A percentile compares a stretch with the other conserved stretches of the same genome.
Conservation (phyloP, 1,140 invertebrate species). For the Drosophila micromelanica region DNA sequence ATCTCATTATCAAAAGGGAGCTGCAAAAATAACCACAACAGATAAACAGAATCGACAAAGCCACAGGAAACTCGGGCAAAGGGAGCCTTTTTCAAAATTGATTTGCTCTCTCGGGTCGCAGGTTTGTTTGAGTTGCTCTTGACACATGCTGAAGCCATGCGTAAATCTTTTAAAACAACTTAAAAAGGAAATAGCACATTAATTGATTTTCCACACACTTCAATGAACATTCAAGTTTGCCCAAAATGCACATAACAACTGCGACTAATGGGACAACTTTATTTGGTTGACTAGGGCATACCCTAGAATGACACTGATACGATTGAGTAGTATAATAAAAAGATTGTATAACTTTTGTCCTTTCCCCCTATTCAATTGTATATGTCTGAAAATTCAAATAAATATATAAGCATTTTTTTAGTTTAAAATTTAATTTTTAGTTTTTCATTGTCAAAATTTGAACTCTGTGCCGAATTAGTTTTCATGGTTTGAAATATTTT, state of each 20-base stretch:
- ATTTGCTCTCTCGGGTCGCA: slow-evolving; percentile 60
- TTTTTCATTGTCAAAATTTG: no score
- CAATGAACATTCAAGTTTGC: slow-evolving; percentile 47
- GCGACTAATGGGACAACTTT: neutral
- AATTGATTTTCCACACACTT: slow-evolving; percentile 72
- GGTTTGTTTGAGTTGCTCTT: slow-evolving; percentile 75
- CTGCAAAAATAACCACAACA: slow-evolving; percentile 46
- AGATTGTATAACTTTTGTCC: no score
- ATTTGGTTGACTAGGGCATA: neutral
- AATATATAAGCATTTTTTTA: no score
- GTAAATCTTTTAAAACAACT: slow-evolving; percentile 71
- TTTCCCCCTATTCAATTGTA: no score
- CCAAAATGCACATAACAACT: slow-evolving; percentile 20
- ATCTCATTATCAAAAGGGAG: slow-evolving; percentile 75
- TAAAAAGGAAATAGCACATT: slow-evolving; percentile 64
- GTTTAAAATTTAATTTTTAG: no score
- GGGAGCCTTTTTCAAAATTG: slow-evolving; percentile 54
- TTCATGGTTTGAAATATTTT: no score
- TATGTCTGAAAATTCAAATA: no score
- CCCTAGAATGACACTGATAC: neutral
- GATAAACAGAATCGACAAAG: slow-evolving; percentile 4
- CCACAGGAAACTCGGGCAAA: slow-evolving; percentile 3
- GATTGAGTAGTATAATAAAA: no score
- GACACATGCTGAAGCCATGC: slow-evolving; percentile 74
- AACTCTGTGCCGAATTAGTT: no score